Conservation (phyloP, 2,113 vertebrate genomes). For the Clinocottus analis region DNA sequence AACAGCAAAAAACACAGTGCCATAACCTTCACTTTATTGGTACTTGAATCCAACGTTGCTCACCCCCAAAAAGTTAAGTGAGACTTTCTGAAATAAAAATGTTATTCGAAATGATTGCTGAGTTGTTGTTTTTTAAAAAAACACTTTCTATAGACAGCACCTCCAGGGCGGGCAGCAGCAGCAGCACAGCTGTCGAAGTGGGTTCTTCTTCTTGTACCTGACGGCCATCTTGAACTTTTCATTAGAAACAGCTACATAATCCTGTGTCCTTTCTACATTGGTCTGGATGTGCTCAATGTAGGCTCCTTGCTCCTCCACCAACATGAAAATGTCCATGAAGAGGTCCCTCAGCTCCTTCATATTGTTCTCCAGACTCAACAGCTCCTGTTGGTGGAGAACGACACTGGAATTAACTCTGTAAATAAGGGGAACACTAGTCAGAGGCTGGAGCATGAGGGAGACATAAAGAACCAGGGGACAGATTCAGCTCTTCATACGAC, state of each 20-base stretch:
- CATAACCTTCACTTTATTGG: conserved; percentile 53
- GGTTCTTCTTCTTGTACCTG: conserved; percentile 90
- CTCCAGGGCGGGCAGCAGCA: conserved; percentile 91
- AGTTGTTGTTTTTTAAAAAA: conserved; percentile 22
- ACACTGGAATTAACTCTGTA: conserved; percentile 12
- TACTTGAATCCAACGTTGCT: conserved; percentile 37
- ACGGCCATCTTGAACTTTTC: conserved; percentile 92
- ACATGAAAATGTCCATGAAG: conserved; percentile 90
- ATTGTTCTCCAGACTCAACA: conserved; percentile 91
- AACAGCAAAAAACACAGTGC: conserved; percentile 38
- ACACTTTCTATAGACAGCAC: conserved; percentile 66
- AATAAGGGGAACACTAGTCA: conserved; percentile 11
- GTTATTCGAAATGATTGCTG: neutral
- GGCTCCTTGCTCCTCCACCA: conserved; percentile 92
- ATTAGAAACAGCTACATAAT: conserved; percentile 86
- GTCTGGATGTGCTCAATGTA: conserved; percentile 92
- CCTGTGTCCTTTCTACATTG: conserved; percentile 87
- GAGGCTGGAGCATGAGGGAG: neutral
- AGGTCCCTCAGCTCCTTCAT: conserved; percentile 92
- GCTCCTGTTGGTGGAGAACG: conserved; percentile 75
- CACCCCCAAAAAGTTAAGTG: conserved; percentile 35
- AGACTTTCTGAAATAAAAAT: conserved; percentile 25
- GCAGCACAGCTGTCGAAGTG: conserved; percentile 88
- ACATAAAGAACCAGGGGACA: neutral
- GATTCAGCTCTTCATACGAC: neutral